Evolutionary conservation across 2,888 invertebrate species (phyloP), one percentile per base, ranked within the genome.

Genomic region (Acronicta alni): DNA sequence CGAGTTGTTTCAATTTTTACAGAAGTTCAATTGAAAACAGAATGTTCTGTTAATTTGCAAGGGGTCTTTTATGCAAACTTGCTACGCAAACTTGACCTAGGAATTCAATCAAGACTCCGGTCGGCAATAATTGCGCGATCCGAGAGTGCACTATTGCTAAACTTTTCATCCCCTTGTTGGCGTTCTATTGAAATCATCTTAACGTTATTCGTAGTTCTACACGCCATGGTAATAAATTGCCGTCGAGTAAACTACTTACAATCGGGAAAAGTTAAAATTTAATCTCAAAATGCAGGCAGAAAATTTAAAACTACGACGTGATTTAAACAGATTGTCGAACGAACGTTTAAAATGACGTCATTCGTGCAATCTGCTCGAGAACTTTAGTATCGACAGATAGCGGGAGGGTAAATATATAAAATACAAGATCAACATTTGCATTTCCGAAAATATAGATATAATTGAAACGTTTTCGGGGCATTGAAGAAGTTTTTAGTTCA

Each of bases 401-500:
- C 64, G 42, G 52, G 41, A 46, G 51, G 61, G 79, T 72, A 76
- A 75, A 77, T 73, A 67, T 73, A 58, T 78, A 67, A 69, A 77
- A 67, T 74, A 66, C 61, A 72, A 68, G 72, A 68, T 78, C 67
- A 78, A 75, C 72, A 77, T 77, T 77, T 77, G 67, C 80, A 83
- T 86, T 82, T 71, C 75, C 73, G 79, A 84, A 87, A 87, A 85
- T 88, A 86, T 83, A 80, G 82, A 88, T 87, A 90, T 91, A 92
- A 92, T 91, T 91, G 89, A 89, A 91, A 88, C 90, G 88, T 91
- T 94, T 93, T 91, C 87, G 87, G 83, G 87, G 87, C 90, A 90
- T 90, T 92, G 89, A 89, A 91, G 90, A 93, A 94, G 92, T 94
- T 94, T 93, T 94, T 94, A 94, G 94, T 93, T 93, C 91, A 94